Evolutionary conservation across 2,797 vertebrate genomes (phyloP), one percentile per base, ranked within the genome.

Genomic region (Sebastes minor): DNA sequence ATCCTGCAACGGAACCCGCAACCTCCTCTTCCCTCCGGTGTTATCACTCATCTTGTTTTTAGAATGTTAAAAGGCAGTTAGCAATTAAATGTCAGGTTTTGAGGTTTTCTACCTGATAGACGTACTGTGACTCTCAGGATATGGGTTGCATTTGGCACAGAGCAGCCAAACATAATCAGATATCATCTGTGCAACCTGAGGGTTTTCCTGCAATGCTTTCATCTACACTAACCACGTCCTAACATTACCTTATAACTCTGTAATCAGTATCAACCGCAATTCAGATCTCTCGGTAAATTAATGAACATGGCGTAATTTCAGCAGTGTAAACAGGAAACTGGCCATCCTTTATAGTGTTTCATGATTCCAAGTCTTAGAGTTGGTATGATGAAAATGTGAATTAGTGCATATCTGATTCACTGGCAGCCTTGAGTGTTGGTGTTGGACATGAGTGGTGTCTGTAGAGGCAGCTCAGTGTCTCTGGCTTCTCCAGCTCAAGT

Each of bases 401-500:
- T 77, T 13, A 69, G 60, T n/a, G 2, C 18, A 18, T 49, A 38
- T 82, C 23, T 83, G 22, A 57, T 53, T 69, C 18, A 7, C 27
- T 78, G 67, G 71, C 71, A 61, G 74, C 6, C 23, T 25, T 78
- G 82, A 14, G 75, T 84, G 88, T 86, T 89, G 81, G 85, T 84
- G 88, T 85, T 89, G 83, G 85, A 81, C 64, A 25, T 59, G 75
- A 70, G 64, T 23, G 28, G 63, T 76, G 72, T 69, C 76, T 76
- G 79, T 56, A 74, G 74, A 66, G 32, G 71, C 55, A 63, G 75
- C 63, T 81, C 46, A 52, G 42, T 78, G 77, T 90, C 82, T 89
- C 82, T 74, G 77, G 65, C 77, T 71, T 85, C 72, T 81, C 52
- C 32, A 53, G 76, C 74, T 74, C 22, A 25, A 79, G 92, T 93